A percentile compares a stretch with the other conserved stretches of the same genome.
phyloP scores from a whole-genome alignment of 2,888 invertebrate genomes.

The Stictocephala bisonia region DNA sequence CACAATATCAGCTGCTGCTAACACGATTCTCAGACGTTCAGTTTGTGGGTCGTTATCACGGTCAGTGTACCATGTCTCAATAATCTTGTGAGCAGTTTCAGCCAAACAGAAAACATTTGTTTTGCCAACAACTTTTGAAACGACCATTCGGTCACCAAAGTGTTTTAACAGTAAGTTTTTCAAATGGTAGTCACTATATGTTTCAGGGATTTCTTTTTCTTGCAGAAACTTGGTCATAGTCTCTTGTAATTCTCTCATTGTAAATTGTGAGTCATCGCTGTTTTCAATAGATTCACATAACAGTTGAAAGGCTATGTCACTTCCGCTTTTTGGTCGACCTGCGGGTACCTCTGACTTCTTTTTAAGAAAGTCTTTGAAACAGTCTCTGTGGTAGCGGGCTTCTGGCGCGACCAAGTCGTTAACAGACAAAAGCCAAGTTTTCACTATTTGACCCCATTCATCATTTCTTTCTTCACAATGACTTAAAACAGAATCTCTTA shows the following conservation, averaged over 20 bases:
- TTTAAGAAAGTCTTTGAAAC: slow-evolving; percentile 34
- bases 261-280: slow-evolving; percentile 44
- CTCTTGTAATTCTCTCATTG: slow-evolving; percentile 33
- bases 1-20: slow-evolving; percentile 61
- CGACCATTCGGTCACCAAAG: slow-evolving; percentile 37
- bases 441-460: slow-evolving; percentile 38
- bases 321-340: slow-evolving; percentile 27
- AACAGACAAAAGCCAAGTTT: slow-evolving; percentile 27
- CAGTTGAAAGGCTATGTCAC: slow-evolving; percentile 28
- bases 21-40: slow-evolving; percentile 60
- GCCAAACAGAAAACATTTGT: slow-evolving; percentile 35
- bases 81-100: slow-evolving; percentile 38
- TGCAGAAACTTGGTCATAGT: neutral
- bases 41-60: slow-evolving; percentile 54
- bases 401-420: slow-evolving; percentile 38
- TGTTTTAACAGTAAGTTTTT: slow-evolving; percentile 1
- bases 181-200: neutral
- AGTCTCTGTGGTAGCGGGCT: slow-evolving; percentile 40
- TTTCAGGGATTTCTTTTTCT: slow-evolving; percentile 17
- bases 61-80: slow-evolving; percentile 58
- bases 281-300: slow-evolving; percentile 40
- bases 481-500: slow-evolving; percentile 23
- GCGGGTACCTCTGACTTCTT: neutral
- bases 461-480: slow-evolving; percentile 3
- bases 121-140: slow-evolving; percentile 24